phyloP scores from a whole-genome alignment of 1,140 invertebrate genomes.

The Pemphigus obesinymphae region DNA sequence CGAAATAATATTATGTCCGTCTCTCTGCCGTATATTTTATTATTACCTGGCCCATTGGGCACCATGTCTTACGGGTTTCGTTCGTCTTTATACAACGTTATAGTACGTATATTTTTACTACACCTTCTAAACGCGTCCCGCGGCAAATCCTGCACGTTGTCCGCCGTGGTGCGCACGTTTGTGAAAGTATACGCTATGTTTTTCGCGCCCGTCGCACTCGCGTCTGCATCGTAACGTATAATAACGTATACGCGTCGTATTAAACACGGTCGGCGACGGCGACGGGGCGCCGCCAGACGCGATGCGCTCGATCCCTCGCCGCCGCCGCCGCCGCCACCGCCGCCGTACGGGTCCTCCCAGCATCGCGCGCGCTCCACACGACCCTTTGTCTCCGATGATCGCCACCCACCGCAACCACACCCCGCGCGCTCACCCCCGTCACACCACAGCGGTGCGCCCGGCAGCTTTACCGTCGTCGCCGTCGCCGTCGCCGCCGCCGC shows the following conservation, averaged over 20 bases:
- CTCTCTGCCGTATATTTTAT: no score
- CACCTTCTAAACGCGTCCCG: neutral
- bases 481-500: neutral
- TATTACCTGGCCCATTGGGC: no score
- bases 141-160: neutral
- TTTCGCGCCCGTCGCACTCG: neutral
- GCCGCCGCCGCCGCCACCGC: neutral
- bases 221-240: no score
- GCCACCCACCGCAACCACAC: no score
- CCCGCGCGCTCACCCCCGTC: no score
- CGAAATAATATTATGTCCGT: no score
- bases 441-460: neutral
- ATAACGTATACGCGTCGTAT: neutral
- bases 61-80: no score
- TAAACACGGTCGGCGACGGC: neutral
- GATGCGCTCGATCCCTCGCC: constrained; percentile 8
- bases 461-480: neutral
- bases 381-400: neutral
- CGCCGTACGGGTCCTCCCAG: neutral
- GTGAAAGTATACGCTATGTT: no score
- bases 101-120: no score
- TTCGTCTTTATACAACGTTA: no score
- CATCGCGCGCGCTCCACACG: neutral
- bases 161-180: no score
- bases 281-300: constrained; percentile 20